Evolutionary conservation across 2,113 vertebrate genomes (phyloP), one percentile per base, ranked within the genome.

Genomic region (Cyanoramphus novaezelandiae): DNA sequence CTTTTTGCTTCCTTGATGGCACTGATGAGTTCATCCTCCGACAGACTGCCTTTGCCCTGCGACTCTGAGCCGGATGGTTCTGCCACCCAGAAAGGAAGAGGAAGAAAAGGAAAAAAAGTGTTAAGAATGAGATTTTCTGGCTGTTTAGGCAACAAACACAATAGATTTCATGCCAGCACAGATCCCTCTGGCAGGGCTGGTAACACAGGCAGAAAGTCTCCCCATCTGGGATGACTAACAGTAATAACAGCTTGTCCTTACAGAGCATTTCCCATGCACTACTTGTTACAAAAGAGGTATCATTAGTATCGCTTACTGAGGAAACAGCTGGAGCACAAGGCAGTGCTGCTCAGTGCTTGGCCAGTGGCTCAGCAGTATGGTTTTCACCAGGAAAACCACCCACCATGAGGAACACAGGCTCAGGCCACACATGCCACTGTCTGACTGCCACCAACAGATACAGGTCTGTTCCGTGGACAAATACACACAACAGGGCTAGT

Each of bases 51-150:
- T 82, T 98, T 98, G 86, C 97, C 98, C 89, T 97, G 98, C 1
- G 98, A 98, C 84, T 98, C 98, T 2, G 98, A 97, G n/a, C 95
- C 98, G 2, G 98, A 98, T 0, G 96, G 97, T 97, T 98, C 98
- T 98, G 97, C 88, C 81, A 18, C 68, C 19, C 37, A 27, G 88
- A 95, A 95, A 62, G 44, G 31, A 64, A 74, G 27, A 28, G 9
- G 2, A 0, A 1, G 7, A 25, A 17, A 8, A 25, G 13, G 37
- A 2, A 27, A 41, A 55, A 93, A 90, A 88, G 11, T 20, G 31
- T 97, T 90, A 94, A 69, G 29, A 77, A 72, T 55, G 9, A 63
- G 39, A 29, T 90, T 95, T 97, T 91, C 28, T 89, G 10, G 4
- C 79, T 91, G 67, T 41, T 92, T 79, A 46, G 90, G 77, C 77